Percentiles rank a stretch among this genome's conserved stretches.
Evolutionary conservation across 2,797 vertebrate species (phyloP).

Genomic region (Oryzias dopingdopingensis): DNA sequence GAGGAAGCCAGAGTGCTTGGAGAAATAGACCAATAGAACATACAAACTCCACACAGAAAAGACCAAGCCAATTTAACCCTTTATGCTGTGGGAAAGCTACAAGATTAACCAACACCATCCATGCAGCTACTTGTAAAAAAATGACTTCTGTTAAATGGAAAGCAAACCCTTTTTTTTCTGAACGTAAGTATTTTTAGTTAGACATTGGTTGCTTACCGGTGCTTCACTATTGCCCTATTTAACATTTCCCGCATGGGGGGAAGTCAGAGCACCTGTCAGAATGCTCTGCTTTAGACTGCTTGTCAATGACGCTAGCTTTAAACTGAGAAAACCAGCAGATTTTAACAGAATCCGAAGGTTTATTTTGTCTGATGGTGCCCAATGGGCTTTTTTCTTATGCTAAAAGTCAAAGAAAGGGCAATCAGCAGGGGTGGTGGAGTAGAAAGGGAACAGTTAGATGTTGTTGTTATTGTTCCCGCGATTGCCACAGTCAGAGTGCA

Average conservation of each 20-base stretch:
- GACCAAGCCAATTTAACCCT: no score
- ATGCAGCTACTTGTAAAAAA: no score
- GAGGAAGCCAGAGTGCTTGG: no score
- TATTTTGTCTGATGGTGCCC: background rate
- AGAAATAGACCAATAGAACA: no score
- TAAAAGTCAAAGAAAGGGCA: constrained; percentile 40
- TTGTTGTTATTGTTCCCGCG: constrained; percentile 15
- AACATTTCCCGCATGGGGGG: constrained; percentile 17
- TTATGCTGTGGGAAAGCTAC: no score
- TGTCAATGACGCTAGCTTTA: constrained; percentile 7
- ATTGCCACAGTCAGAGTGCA: constrained; percentile 12
- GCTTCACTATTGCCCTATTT: background rate
- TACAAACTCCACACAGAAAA: no score
- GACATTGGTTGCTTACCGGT: no score
- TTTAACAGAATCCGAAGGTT: background rate
- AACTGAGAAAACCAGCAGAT: constrained; percentile 4
- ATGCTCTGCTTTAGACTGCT: background rate
- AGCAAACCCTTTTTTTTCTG: no score
- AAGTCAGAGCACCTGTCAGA: background rate
- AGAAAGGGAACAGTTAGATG: constrained; percentile 29
- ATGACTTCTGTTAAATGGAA: no score
- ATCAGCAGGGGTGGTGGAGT: constrained; percentile 26
- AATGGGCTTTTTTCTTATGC: constrained; percentile 4
- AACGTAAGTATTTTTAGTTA: no score
- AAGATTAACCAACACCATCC: no score